Evolutionary conservation across 2,113 vertebrate genomes (phyloP).

Genomic region (Phasianus colchicus): DNA sequence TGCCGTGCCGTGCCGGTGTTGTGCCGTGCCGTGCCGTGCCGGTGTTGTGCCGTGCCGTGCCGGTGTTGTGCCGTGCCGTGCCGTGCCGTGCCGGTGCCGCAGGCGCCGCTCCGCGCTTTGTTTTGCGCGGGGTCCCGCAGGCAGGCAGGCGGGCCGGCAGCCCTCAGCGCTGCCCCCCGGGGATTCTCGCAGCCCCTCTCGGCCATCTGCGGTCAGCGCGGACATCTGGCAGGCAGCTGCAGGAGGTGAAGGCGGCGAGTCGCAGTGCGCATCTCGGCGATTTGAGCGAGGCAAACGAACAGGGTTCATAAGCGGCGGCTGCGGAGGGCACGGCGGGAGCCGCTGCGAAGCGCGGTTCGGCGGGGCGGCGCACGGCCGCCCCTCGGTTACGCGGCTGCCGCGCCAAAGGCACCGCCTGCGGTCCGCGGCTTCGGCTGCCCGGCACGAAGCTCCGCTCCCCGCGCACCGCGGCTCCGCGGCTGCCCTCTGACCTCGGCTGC

Average conservation of each 20-base stretch:
- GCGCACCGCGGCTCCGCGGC: fast-evolving
- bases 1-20: too few species aligned
- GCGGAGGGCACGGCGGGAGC: constrained; percentile 1
- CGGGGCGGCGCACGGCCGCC: neutral
- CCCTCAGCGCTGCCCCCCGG: neutral
- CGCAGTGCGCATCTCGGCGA: neutral
- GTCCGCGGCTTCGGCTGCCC: neutral
- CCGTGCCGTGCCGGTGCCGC: too few species aligned
- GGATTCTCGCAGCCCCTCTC: neutral
- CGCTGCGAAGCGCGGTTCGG: neutral
- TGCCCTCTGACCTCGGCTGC: neutral
- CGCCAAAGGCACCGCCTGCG: neutral
- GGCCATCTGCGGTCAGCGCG: constrained; percentile 40
- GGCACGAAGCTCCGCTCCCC: neutral
- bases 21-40: too few species aligned
- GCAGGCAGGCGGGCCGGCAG: neutral
- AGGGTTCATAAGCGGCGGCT: neutral
- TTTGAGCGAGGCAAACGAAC: neutral
- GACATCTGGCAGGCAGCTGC: constrained; percentile 33
- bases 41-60: too few species aligned
- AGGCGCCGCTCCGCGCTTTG: neutral
- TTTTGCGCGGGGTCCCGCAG: neutral
- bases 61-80: too few species aligned
- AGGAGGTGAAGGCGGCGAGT: neutral
- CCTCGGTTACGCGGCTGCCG: fast-evolving